A percentile compares a stretch with the other conserved stretches of the same genome.
Conservation (phyloP, 2,888 invertebrate species). For the Sicus ferrugineus region DNA sequence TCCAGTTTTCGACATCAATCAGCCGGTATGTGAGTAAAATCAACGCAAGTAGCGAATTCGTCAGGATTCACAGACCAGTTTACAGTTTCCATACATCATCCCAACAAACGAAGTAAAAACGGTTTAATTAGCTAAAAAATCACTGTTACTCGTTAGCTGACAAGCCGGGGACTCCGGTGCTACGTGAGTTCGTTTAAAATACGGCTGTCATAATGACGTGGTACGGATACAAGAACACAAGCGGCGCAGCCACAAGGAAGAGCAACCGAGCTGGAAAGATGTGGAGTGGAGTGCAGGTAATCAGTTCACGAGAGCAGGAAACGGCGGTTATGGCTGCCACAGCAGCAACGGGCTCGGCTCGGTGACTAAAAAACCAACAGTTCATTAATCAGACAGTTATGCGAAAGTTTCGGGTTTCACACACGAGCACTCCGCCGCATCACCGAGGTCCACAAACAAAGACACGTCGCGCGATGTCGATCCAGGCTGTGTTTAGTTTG, state of each 20-base stretch:
- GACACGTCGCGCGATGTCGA: background rate
- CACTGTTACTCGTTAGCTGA: slow-evolving; percentile 56
- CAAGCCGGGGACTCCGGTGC: background rate
- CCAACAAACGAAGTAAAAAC: slow-evolving; percentile 45
- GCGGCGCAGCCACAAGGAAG: slow-evolving; percentile 16
- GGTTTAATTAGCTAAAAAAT: slow-evolving; percentile 57
- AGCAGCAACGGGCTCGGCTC: background rate
- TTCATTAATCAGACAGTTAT: slow-evolving; percentile 54
- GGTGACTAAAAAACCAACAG: slow-evolving; percentile 36
- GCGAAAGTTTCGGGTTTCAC: slow-evolving; percentile 32
- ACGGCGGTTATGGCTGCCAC: background rate
- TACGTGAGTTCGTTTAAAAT: slow-evolving; percentile 41
- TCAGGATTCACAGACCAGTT: no score
- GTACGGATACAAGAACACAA: background rate
- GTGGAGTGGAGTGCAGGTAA: slow-evolving; percentile 32
- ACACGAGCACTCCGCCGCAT: slow-evolving; percentile 5
- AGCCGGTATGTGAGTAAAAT: no score
- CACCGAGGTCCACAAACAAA: background rate
- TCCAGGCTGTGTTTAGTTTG: background rate
- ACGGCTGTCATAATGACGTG: slow-evolving; percentile 24
- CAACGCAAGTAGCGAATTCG: no score
- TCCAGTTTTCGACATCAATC: no score
- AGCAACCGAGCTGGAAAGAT: no score
- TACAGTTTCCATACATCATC: background rate
- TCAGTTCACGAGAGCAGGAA: no score